Percentiles rank a stretch among this genome's conserved stretches.
Conservation (phyloP, 2,888 invertebrate species). For the Caenorhabditis wallacei region DNA sequence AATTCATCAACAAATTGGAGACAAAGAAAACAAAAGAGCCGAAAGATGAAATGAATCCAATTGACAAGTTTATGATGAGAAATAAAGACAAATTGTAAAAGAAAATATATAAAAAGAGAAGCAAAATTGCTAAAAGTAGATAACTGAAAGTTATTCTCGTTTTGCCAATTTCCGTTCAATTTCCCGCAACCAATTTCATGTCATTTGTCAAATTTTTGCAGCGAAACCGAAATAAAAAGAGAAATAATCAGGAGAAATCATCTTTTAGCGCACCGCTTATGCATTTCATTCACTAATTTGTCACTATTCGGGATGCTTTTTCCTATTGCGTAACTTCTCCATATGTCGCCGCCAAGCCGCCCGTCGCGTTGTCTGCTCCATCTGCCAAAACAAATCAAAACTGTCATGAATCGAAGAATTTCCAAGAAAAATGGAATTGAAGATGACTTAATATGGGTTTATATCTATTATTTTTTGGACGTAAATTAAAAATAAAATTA, state of each 20-base stretch:
- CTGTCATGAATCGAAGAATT: conserved; percentile 18
- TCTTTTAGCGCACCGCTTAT: conserved; percentile 49
- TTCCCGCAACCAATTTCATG: conserved; percentile 39
- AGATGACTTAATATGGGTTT: neutral
- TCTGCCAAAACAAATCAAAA: conserved; percentile 59
- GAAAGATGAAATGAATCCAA: neutral
- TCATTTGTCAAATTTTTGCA: conserved; percentile 31
- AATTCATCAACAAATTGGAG: neutral
- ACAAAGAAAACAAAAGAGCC: conserved; percentile 18
- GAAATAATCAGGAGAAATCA: conserved; percentile 25
- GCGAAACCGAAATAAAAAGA: neutral
- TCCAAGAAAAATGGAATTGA: neutral
- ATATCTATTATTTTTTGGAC: too few relatives aligned
- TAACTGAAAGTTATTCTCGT: conserved; percentile 32
- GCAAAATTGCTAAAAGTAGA: conserved; percentile 6
- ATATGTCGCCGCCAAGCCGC: conserved; percentile 48
- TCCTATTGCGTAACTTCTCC: conserved; percentile 53
- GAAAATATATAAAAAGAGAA: conserved; percentile 19
- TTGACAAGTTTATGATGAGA: conserved; percentile 3
- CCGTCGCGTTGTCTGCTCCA: conserved; percentile 15
- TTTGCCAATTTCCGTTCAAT: conserved; percentile 50
- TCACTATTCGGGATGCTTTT: conserved; percentile 34
- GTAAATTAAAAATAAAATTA: too few relatives aligned
- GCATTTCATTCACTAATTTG: conserved; percentile 42
- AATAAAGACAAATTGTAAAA: neutral